Percentiles rank a stretch among this genome's conserved stretches.
These are phyloP conservation scores for Pseudanteris insignis DNA, from an alignment of 2,888 invertebrate species.

Conservation along the genomic window DNA sequence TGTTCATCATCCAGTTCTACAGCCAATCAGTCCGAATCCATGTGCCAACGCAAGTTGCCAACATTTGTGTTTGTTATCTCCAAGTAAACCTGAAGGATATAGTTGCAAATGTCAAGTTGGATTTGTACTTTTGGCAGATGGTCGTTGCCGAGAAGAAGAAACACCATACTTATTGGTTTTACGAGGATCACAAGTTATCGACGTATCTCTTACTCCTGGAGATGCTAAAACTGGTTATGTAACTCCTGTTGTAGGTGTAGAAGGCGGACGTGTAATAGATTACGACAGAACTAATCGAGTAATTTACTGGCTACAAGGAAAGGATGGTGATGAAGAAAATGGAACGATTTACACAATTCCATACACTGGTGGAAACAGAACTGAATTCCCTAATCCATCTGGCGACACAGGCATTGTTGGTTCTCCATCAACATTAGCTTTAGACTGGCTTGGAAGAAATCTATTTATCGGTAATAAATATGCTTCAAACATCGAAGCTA, in stretches of 20 bases:
- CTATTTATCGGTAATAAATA: conserved; percentile 90
- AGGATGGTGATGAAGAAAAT: conserved; percentile 77
- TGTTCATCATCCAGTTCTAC: conserved; percentile 93
- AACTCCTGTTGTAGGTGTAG: conserved; percentile 87
- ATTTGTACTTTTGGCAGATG: conserved; percentile 74
- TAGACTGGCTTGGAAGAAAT: conserved; percentile 97
- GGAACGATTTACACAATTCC: conserved; percentile 87
- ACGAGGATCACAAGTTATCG: conserved; percentile 88
- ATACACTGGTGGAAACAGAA: conserved; percentile 85
- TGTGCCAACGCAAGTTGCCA: conserved; percentile 81
- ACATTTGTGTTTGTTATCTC: conserved; percentile 92
- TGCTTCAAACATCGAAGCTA: conserved; percentile 90
- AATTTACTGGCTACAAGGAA: conserved; percentile 87
- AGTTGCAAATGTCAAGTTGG: conserved; percentile 94
- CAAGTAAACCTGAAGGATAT: conserved; percentile 75
- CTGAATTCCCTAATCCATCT: conserved; percentile 77
- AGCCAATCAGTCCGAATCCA: conserved; percentile 82
- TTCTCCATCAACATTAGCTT: conserved; percentile 89
- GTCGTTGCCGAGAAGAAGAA: conserved; percentile 84
- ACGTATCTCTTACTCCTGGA: conserved; percentile 79
- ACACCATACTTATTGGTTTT: conserved; percentile 89
- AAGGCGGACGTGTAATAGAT: conserved; percentile 88
- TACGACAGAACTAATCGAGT: conserved; percentile 87
- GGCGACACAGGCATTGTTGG: conserved; percentile 87
- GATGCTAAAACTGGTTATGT: conserved; percentile 81